A percentile compares a stretch with the other conserved stretches of the same genome.
Evolutionary conservation across 2,797 vertebrate genomes (phyloP).

Genomic region (Pyrrhura leucotis): DNA sequence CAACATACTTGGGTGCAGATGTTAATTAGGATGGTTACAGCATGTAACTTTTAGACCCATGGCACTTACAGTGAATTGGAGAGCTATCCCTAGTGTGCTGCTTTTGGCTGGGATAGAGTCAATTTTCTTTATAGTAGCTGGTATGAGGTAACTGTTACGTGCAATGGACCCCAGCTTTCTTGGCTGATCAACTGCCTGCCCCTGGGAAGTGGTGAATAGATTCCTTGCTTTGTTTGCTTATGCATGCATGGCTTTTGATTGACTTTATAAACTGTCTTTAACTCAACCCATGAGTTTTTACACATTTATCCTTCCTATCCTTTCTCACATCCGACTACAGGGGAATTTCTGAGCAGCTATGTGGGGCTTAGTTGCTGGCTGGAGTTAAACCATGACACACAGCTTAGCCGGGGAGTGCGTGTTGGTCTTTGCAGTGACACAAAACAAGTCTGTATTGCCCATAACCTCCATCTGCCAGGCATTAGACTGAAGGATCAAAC

Average conservation of each 20-base stretch:
- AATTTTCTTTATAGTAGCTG: neutral
- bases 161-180: neutral
- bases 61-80: neutral
- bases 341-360: neutral
- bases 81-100: neutral
- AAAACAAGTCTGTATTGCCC: neutral
- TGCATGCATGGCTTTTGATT: neutral
- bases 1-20: neutral
- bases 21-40: constrained; percentile 11
- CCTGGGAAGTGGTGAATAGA: neutral
- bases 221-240: neutral
- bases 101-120: neutral
- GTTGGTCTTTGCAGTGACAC: accelerated
- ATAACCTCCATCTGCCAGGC: neutral
- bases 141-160: neutral
- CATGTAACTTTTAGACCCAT: neutral
- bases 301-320: neutral
- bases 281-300: neutral
- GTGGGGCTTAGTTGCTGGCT: neutral
- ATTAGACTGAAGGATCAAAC: neutral
- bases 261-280: neutral
- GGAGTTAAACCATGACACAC: neutral
- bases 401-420: neutral
- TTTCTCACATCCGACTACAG: neutral
- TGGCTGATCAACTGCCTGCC: neutral